Conservation (phyloP, 2,888 invertebrate species). For the Dysmachus trigonus region DNA sequence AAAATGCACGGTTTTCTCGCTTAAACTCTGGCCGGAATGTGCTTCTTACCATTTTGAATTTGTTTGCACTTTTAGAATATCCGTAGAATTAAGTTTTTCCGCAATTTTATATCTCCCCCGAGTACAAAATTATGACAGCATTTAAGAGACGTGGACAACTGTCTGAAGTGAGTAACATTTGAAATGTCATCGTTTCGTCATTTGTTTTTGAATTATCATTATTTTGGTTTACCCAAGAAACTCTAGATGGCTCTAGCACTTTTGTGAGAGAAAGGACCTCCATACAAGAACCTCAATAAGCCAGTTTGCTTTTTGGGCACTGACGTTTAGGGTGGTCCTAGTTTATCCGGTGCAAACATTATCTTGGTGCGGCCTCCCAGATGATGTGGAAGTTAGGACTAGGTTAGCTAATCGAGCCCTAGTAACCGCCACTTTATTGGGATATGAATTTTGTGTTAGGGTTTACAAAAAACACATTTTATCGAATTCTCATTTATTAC, state of each 20-base stretch:
- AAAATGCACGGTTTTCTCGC: not conserved
- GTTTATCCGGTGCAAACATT: no score
- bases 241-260: not conserved
- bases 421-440: no score
- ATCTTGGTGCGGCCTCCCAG: no score
- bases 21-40: not conserved
- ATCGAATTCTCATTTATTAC: no score
- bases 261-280: not conserved
- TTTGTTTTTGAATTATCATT: not conserved
- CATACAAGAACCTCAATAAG: no score
- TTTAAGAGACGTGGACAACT: conserved; percentile 46
- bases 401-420: no score
- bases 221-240: not conserved
- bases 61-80: not conserved
- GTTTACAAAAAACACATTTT: no score
- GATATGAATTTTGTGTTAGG: no score
- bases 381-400: no score
- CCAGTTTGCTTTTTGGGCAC: no score
- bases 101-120: not conserved
- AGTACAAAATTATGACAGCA: conserved; percentile 41
- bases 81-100: not conserved
- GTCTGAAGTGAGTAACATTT: not conserved
- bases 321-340: no score
- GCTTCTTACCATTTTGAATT: not conserved
- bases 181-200: not conserved